Base-by-base conservation (phyloP, 2,797 vertebrate genomes). In the Notoglanidium macrostoma region DNA sequence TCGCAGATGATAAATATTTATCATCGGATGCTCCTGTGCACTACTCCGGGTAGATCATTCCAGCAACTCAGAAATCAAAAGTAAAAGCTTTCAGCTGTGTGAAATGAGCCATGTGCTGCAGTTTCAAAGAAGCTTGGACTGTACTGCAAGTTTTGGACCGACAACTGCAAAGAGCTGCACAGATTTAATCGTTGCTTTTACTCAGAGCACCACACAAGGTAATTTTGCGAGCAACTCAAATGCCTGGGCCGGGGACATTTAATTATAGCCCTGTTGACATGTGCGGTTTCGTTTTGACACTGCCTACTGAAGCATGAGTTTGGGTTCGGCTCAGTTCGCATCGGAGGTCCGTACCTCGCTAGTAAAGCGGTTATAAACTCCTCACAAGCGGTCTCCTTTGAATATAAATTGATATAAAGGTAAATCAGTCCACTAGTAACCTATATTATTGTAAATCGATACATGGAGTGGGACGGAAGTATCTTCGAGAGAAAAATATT, bases 251-350 rank as follows among this genome's bases (percentile, higher is more conserved):
- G 77, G 61, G 63, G 61, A 83, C 14, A 51, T 78, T 86, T 88
- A 88, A 88, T 88, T 88, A 88, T 83, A 88, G 79, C 79, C 55
- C 44, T 70, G 61, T 44, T 86, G 84, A 78, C 79, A 86, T 79
- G 76, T 11, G 40, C 65, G 29, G 67, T 55, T 44, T 46, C 65
- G 82, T 81, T 88, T 74, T 63, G 68, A 88, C 83, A 54, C 76
- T 72, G 54, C 73, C 74, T 79, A 67, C 32, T 59, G 84, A 81
- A 40, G 77, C 74, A 85, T 11, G 55, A 79, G 74, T 57, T 57
- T 67, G 49, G 49, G 32, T 44, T 54, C 10, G 44, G 61, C 32
- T 79, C 10, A 23, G 77, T 74, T 78, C 49, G 57, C 9, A 2
- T 65, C 68, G 35, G 67, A 82, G 77, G 84, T 32, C 59, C 79